Base-by-base conservation (phyloP, 2,888 invertebrate genomes). In the Athalia rosae region DNA sequence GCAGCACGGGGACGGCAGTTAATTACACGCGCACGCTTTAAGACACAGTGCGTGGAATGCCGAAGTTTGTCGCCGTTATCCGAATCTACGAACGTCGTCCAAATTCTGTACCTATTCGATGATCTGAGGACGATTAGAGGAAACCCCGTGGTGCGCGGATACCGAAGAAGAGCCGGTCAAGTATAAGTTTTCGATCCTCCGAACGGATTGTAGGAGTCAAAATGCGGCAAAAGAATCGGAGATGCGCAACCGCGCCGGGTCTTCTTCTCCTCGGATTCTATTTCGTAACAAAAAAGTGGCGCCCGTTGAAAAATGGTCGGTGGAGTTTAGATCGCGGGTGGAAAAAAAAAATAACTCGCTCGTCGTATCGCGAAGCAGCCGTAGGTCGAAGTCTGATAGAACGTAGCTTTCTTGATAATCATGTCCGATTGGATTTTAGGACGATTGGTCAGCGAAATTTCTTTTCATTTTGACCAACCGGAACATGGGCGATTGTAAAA, bases 11-110 rank as follows among this genome's bases (percentile, higher is more conserved):
- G 9, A 71, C 45, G 28, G 71, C 58, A 58, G n/a, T 69, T 45
- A 71, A 43, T 71, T 58, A 45, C 41, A 9, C 13, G 43, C n/a
- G 7, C 13, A 43, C n/a, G 7, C 5, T 56, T n/a, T 13, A 48
- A 77, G 69, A 77, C 48, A 69, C 59, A 69, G 48, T 28, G 58
- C 61, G 67, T 28, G 63, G 74, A 63, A 41, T 9, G 43, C 48
- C 63, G 15, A 74, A 77, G 77, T 77, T 77, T 74, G 73, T 77
- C 77, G 77, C 76, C 77, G 45, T 77, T 59, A 77, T 74, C 77
- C 45, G 45, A 76, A 74, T 77, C 77, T 77, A 11, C 13, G n/a
- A 41, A 66, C 50, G 74, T 63, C 43, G 77, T 77, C 45, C 50
- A 45, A 11, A 58, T 41, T 11, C 58, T 43, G 43, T 69, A n/a